phyloP scores from a whole-genome alignment of 2,888 invertebrate species.

The Folsomia candida region DNA sequence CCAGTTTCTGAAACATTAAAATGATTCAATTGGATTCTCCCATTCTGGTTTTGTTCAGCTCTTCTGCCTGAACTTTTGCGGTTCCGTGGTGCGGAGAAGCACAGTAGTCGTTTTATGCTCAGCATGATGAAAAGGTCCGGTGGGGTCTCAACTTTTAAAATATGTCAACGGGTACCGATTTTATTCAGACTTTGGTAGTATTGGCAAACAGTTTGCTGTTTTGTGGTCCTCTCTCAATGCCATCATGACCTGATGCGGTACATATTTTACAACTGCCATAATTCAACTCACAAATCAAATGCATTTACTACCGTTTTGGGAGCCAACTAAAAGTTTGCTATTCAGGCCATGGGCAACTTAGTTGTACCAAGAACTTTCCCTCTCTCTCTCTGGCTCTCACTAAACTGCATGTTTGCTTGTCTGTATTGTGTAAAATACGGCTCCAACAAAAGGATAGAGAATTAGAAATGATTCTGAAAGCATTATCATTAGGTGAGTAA shows the following conservation, averaged over 20 bases:
- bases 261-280: neutral
- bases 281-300: neutral
- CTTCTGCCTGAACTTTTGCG: neutral
- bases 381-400: neutral
- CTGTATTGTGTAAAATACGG: too few relatives aligned
- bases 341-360: neutral
- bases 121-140: neutral
- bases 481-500: too few relatives aligned
- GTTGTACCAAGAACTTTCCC: too few relatives aligned
- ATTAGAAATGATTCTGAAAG: too few relatives aligned
- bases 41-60: neutral
- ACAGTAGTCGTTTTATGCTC: neutral
- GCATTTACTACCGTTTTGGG: constrained; percentile 1
- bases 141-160: neutral
- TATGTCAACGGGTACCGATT: neutral
- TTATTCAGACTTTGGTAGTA: neutral
- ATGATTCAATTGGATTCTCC: neutral
- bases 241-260: neutral
- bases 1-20: constrained; percentile 43
- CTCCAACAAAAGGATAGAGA: too few relatives aligned
- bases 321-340: neutral
- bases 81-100: neutral
- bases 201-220: neutral
- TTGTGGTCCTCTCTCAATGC: neutral
- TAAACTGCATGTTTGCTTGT: too few relatives aligned